A percentile compares a stretch with the other conserved stretches of the same genome.
Conservation (phyloP, 1,140 invertebrate genomes). For the Drosophila sturtevanti region DNA sequence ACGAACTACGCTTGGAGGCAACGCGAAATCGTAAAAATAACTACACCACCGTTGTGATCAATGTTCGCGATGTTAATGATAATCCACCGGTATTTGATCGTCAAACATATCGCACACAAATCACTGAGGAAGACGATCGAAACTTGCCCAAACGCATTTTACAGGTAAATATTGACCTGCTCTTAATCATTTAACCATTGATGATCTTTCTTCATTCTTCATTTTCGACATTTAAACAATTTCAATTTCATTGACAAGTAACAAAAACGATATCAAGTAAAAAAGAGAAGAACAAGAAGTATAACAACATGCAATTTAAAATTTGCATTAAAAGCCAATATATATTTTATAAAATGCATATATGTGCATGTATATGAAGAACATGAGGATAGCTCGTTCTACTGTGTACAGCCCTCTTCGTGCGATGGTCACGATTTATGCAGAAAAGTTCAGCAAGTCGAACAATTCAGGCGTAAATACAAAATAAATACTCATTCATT, state of each 20-base stretch:
- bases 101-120: conserved; percentile 87
- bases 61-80: conserved; percentile 87
- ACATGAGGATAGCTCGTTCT: conserved; percentile 9
- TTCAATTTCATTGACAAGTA: conserved; percentile 69
- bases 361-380: conserved; percentile 22
- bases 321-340: conserved; percentile 73
- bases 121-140: conserved; percentile 87
- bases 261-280: conserved; percentile 14
- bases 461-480: conserved; percentile 68
- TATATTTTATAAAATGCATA: conserved; percentile 36
- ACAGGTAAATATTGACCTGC: conserved; percentile 83
- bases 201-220: conserved; percentile 15
- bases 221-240: conserved; percentile 45
- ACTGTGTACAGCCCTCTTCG: conserved; percentile 16
- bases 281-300: conserved; percentile 14
- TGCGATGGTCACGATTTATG: conserved; percentile 11
- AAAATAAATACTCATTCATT: conserved; percentile 81
- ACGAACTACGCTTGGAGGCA: conserved; percentile 86
- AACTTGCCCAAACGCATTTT: conserved; percentile 86
- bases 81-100: conserved; percentile 87
- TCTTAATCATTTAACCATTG: conserved; percentile 30
- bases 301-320: conserved; percentile 50
- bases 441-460: conserved; percentile 33
- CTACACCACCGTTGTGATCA: conserved; percentile 86
- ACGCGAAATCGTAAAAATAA: conserved; percentile 87